Evolutionary conservation across 1,140 invertebrate genomes (phyloP).

Genomic region (Bombus cullumanus): DNA sequence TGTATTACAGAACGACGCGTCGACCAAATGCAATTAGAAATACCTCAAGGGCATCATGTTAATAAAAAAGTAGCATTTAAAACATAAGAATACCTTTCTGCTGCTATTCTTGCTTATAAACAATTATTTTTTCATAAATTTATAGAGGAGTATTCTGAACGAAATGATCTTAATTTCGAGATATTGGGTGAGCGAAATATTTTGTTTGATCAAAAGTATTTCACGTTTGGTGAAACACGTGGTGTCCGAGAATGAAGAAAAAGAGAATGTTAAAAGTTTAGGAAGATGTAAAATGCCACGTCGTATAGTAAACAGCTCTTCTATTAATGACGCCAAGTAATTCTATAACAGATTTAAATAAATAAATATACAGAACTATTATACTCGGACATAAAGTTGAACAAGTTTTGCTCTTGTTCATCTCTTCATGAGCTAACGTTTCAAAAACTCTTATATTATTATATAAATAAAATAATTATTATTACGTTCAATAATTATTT

Average conservation of each 20-base stretch:
- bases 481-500: no score
- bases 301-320: background rate
- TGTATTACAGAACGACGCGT: background rate
- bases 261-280: constrained; percentile 23
- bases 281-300: background rate
- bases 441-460: no score
- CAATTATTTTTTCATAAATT: background rate
- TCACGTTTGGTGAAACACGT: background rate
- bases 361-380: background rate
- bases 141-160: background rate
- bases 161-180: background rate
- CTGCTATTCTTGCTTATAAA: background rate
- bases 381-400: no score
- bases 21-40: background rate
- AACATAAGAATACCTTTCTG: background rate
- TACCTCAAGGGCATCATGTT: background rate
- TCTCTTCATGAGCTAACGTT: no score
- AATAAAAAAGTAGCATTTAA: background rate
- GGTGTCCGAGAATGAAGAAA: background rate
- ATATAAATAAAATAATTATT: no score
- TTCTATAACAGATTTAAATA: background rate
- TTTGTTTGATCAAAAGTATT: background rate
- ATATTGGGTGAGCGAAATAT: background rate
- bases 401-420: no score
- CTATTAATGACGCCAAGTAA: constrained; percentile 2